These are phyloP conservation scores for Podarcis siculus DNA, from an alignment of 2,797 vertebrate species.

Conservation along the genomic window DNA sequence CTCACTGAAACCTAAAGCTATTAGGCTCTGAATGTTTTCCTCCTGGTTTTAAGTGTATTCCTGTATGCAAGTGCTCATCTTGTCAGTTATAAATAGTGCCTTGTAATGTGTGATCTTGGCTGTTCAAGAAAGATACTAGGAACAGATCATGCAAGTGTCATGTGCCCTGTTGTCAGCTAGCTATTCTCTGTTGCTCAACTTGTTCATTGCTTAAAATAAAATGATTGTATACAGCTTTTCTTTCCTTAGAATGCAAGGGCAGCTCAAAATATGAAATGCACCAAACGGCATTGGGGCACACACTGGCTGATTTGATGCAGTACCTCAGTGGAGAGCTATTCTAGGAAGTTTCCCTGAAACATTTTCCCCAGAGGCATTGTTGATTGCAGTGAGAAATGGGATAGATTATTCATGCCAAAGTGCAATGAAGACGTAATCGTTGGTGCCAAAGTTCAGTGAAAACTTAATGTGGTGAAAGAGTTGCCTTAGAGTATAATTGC, in stretches of 20 bases:
- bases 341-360: background rate
- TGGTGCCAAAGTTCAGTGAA: too few relatives aligned
- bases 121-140: background rate
- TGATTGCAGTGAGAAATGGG: background rate
- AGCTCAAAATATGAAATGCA: background rate
- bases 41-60: background rate
- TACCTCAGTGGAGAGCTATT: background rate
- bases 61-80: background rate
- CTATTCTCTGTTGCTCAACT: background rate
- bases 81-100: background rate
- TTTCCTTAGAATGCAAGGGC: background rate
- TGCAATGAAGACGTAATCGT: background rate
- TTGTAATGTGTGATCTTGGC: background rate
- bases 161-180: background rate
- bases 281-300: background rate
- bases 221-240: background rate
- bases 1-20: background rate
- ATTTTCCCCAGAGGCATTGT: background rate
- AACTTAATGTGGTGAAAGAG: background rate
- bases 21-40: background rate
- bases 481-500: background rate
- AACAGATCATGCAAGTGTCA: background rate
- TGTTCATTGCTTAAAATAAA: background rate
- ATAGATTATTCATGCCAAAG: background rate
- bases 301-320: background rate